Evolutionary conservation across 2,797 vertebrate species (phyloP).

Genomic region (Poeciliopsis infans): DNA sequence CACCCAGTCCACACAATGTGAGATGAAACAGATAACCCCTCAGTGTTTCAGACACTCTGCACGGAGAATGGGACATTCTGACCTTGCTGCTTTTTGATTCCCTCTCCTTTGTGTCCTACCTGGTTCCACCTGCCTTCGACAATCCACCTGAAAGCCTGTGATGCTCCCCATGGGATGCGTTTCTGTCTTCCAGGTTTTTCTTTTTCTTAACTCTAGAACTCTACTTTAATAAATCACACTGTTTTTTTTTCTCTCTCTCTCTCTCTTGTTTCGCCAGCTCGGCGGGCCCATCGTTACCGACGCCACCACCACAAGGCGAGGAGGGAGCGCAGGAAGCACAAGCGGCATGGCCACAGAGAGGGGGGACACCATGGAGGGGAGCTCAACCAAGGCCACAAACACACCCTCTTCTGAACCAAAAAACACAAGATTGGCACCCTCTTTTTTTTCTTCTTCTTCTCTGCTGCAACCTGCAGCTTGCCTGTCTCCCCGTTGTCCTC

Average conservation of each 20-base stretch:
- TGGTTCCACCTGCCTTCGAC: slow-evolving; percentile 19
- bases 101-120: slow-evolving; percentile 20
- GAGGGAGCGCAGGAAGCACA: slow-evolving; percentile 92
- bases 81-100: slow-evolving; percentile 46
- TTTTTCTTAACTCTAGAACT: slow-evolving; percentile 6
- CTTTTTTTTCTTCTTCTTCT: slow-evolving; percentile 24
- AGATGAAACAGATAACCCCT: slow-evolving; percentile 45
- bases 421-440: neutral
- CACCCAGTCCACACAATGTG: slow-evolving; percentile 6
- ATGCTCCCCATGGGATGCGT: slow-evolving; percentile 39
- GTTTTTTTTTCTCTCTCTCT: neutral
- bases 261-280: slow-evolving; percentile 73
- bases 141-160: slow-evolving; percentile 9
- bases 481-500: slow-evolving; percentile 45
- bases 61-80: slow-evolving; percentile 27
- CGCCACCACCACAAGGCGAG: slow-evolving; percentile 90
- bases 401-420: slow-evolving; percentile 82
- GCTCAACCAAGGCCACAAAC: slow-evolving; percentile 70
- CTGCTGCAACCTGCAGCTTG: slow-evolving; percentile 49
- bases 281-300: slow-evolving; percentile 88
- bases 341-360: slow-evolving; percentile 80
- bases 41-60: slow-evolving; percentile 14
- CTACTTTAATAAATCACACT: slow-evolving; percentile 20
- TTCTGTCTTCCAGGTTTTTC: slow-evolving; percentile 10
- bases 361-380: slow-evolving; percentile 74